Percentiles rank a stretch among this genome's conserved stretches.
phyloP scores from a whole-genome alignment of 2,888 invertebrate genomes.

The Meliscaeva auricollis region DNA sequence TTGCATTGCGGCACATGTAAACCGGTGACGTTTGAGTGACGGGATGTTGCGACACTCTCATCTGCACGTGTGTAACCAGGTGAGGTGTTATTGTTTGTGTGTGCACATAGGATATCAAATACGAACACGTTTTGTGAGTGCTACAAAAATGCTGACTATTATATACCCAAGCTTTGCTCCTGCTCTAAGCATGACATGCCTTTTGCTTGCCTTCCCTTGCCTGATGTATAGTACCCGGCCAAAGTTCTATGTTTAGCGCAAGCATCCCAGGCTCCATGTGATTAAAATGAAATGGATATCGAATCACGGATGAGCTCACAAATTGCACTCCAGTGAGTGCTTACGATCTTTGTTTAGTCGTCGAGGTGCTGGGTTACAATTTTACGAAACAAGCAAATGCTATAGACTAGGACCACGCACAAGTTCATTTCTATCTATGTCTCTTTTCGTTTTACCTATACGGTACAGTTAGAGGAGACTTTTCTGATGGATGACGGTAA shows the following conservation, averaged over 20 bases:
- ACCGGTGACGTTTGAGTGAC: constrained; percentile 68
- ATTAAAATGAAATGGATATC: constrained; percentile 68
- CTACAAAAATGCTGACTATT: constrained; percentile 4
- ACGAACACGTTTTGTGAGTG: constrained; percentile 20
- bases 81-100: constrained; percentile 43
- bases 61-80: constrained; percentile 52
- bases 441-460: background rate
- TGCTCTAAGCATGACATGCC: background rate
- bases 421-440: constrained; percentile 12
- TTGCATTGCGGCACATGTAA: constrained; percentile 48
- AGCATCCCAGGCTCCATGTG: constrained; percentile 46
- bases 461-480: background rate
- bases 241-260: background rate
- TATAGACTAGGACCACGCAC: constrained; percentile 29
- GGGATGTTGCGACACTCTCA: constrained; percentile 38
- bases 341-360: constrained; percentile 34
- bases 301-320: constrained; percentile 73
- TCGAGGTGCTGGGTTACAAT: constrained; percentile 22
- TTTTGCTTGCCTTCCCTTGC: constrained; percentile 1
- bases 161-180: background rate
- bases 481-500: constrained; percentile 10
- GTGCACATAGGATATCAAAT: constrained; percentile 5
- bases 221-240: constrained; percentile 8
- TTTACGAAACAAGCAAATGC: constrained; percentile 32
- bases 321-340: constrained; percentile 66